Base-by-base conservation (phyloP, 2,888 invertebrate genomes). In the Smittia sp. region DNA sequence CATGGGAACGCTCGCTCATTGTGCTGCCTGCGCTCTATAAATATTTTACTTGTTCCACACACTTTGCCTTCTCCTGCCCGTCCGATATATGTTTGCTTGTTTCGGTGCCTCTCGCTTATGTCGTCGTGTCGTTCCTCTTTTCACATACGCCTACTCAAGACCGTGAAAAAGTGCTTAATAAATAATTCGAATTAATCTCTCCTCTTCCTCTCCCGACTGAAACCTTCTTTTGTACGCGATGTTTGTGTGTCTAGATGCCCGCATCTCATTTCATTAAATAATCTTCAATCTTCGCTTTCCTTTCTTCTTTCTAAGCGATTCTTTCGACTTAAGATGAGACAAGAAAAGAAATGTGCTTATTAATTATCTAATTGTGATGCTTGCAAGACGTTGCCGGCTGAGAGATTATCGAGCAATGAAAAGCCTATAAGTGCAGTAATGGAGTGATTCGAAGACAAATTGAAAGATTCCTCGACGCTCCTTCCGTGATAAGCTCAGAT, bases 171-270 rank as follows among this genome's bases (percentile, higher is more conserved):
- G 38, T 38, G 27, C 38, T 65, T 65, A 65, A 65, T 65, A 65
- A 65, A 65, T 67, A 41, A 67, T 46, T 15, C 22, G 41, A 67
- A 67, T 46, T 67, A 67, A 67, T 67, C 24, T 67, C 41, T 67
- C 24, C 46, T 67, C 32, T 32, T 65, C 65, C 22, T 58, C 18
- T 6, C 9, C 58, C 9, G 3, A 7, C 52, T 11, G 38, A 65
- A 20, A 65, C 65, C 24, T 22, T 65, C 13, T 46, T 18, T 18
- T 22, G 15, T 46, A 46, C 6, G n/a, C 15, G 15, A 7, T 46
- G 15, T 46, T 46, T 46, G 46, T 46, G 46, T 46, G 46, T 7
- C 15, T 11, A 2, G 27, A 66, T 66, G 20, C 66, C 39, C 66
- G 66, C 66, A 66, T 66, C 38, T 38, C 20, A 39, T n/a, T 32